Evolutionary conservation across 2,888 invertebrate species (phyloP).

Genomic region (Cerastoderma edule): DNA sequence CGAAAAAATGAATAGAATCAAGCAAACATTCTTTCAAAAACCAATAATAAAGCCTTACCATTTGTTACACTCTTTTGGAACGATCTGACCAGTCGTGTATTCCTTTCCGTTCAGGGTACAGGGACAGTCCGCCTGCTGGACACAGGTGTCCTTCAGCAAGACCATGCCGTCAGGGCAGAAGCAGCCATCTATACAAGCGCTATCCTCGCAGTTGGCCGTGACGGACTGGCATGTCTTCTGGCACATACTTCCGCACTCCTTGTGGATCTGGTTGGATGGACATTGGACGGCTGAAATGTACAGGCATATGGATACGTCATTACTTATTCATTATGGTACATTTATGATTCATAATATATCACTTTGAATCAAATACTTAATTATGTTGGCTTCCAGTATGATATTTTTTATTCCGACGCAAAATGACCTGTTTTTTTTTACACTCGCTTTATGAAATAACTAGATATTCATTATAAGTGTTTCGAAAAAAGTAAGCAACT

Average conservation of each 20-base stretch:
- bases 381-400: no score
- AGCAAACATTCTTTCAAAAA: neutral
- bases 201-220: constrained; percentile 77
- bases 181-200: constrained; percentile 93
- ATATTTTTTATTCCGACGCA: no score
- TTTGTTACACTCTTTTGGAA: constrained; percentile 79
- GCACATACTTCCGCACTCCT: constrained; percentile 90
- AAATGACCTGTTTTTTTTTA: no score
- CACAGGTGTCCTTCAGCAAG: constrained; percentile 90
- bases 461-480: no score
- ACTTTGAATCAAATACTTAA: no score
- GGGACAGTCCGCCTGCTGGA: constrained; percentile 90
- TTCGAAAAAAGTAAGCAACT: no score
- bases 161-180: constrained; percentile 93
- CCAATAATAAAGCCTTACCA: no score
- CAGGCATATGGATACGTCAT: no score
- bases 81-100: constrained; percentile 66
- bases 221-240: constrained; percentile 89
- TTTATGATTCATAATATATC: no score
- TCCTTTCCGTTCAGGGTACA: constrained; percentile 86
- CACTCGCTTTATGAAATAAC: no score
- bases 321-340: no score
- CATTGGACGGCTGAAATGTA: constrained; percentile 90
- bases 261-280: constrained; percentile 90
- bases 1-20: neutral